Base-by-base conservation (phyloP, 2,113 vertebrate species). In the Hippocampus comes region DNA sequence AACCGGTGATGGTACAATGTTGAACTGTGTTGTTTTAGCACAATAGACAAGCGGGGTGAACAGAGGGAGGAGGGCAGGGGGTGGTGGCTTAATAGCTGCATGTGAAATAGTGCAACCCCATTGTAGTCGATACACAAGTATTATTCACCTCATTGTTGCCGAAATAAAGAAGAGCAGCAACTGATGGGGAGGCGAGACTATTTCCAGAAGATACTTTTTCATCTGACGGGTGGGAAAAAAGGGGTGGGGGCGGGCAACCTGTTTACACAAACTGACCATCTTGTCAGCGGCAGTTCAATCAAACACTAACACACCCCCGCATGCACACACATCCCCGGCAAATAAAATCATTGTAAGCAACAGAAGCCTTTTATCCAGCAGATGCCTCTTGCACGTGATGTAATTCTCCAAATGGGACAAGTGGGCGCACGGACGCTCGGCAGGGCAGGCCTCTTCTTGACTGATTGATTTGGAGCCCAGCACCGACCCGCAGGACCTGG, bases 381-480 rank as follows among this genome's bases (percentile, higher is more conserved):
- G 87, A 89, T 88, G 89, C 86, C 79, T 89, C 86, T 57, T 38
- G 20, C 51, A 68, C 89, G 89, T 92, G 90, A 92, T 92, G 91
- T 92, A 92, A 92, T 92, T 92, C 84, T 89, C 84, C 91, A 92
- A 92, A 92, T 91, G 90, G 89, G 90, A 89, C 85, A 87, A 83
- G 82, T 83, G 25, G 78, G 79, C 88, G 88, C 86, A 82, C 90
- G 10, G 34, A 41, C 60, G 60, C 9, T 89, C 92, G 88, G 79
- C 82, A 88, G 88, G 87, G 80, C 90, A 83, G 75, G 87, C 88
- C 89, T 89, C 64, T 25, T 66, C 64, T 66, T 93, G 94, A 94
- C 90, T 94, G 93, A 94, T 93, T 93, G 93, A 94, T 94, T 94
- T 92, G 91, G 38, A 93, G 91, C 90, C 91, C 90, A 88, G 92